Evolutionary conservation across 2,113 vertebrate genomes (phyloP), one percentile per base, ranked within the genome.

Genomic region (Coreoperca whiteheadi): DNA sequence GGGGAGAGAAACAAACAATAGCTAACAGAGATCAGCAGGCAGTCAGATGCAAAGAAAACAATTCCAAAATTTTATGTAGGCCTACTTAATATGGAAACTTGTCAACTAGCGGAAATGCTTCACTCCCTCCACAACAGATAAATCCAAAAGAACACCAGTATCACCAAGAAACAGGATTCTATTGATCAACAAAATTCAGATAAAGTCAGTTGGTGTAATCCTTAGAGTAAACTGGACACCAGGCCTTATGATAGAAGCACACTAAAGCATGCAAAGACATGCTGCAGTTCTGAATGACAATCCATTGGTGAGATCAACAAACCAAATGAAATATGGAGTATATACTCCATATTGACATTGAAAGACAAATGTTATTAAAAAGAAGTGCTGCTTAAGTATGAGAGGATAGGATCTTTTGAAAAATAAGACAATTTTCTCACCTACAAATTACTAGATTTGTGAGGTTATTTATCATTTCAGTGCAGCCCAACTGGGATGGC

Each of bases 1-100:
- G 86, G 77, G 77, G 65, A 80, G 14, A 63, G 30, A 80, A 87
- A 88, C n/a, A n/a, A n/a, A n/a, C n/a, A n/a, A n/a, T n/a, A n/a
- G n/a, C n/a, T n/a, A n/a, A n/a, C n/a, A n/a, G n/a, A n/a, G 30
- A 88, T 76, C 63, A 85, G 77, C 61, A 74, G 71, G 72, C 80
- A 83, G 66, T 67, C 48, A 60, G 59, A 81, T 10, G 41, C 73
- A 48, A 74, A 57, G 60, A 71, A 53, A 80, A 60, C 21, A 6
- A 79, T 57, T 51, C 63, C 54, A 14, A 50, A 75, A 73, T 63
- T 59, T 59, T 53, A 73, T 16, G 11, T 78, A 34, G 32, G 32
- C 32, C 32, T 34, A 28, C 63, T 77, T 64, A n/a, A 43, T 61
- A 46, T 30, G 60, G 77, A 56, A 69, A 51, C 46, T 32, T 30